These are phyloP conservation scores for Bovichtus variegatus DNA, from an alignment of 2,797 vertebrate species.

Conservation along the genomic window DNA sequence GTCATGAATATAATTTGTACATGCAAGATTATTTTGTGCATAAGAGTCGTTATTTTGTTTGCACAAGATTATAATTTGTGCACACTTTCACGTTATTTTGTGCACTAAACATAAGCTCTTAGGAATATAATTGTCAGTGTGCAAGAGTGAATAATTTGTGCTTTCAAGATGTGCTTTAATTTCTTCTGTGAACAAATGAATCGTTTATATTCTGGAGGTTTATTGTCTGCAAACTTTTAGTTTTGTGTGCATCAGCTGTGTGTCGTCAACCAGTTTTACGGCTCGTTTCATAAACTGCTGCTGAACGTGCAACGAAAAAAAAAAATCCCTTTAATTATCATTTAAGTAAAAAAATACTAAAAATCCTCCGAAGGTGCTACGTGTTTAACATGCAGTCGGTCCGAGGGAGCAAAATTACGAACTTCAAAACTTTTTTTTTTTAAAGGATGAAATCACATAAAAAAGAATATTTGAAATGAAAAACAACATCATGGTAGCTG, in stretches of 20 bases:
- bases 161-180: background rate
- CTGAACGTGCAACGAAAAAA: conserved; percentile 7
- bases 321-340: conserved; percentile 68
- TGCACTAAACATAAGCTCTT: background rate
- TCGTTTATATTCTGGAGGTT: background rate
- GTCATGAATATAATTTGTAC: background rate
- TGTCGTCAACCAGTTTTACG: conserved; percentile 38
- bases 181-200: background rate
- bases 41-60: no score
- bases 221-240: background rate
- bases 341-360: conserved; percentile 29
- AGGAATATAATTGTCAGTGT: background rate
- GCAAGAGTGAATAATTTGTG: background rate
- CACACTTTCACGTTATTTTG: background rate
- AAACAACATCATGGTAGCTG: conserved; percentile 33
- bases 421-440: conserved; percentile 22
- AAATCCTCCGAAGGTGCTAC: conserved; percentile 46
- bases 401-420: conserved; percentile 39
- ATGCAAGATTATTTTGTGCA: background rate
- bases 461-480: conserved; percentile 7
- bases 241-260: conserved; percentile 25
- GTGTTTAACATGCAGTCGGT: conserved; percentile 47
- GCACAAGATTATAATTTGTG: background rate
- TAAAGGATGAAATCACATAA: conserved; percentile 22
- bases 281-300: conserved; percentile 16